A percentile compares a stretch with the other conserved stretches of the same genome.
These are phyloP conservation scores for Cichladusa arquata DNA, from an alignment of 2,113 vertebrate genomes.

Conservation along the genomic window DNA sequence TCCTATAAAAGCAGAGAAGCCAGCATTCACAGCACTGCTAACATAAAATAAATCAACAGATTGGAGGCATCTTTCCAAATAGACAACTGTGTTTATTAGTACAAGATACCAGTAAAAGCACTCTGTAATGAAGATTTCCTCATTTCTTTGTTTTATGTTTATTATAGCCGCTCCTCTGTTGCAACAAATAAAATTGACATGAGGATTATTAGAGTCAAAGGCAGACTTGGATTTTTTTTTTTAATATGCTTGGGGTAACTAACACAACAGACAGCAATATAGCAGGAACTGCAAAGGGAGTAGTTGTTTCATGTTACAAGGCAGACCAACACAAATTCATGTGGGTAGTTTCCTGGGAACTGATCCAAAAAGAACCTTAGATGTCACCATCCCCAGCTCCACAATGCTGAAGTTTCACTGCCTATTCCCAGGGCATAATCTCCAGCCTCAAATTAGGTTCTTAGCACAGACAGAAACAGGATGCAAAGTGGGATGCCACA, in stretches of 20 bases:
- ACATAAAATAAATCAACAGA: slow-evolving; percentile 12
- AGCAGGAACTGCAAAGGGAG: not conserved
- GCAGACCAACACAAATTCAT: not conserved
- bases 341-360: not conserved
- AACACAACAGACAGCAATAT: not conserved
- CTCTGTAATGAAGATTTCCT: slow-evolving; percentile 23
- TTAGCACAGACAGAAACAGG: not conserved
- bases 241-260: not conserved
- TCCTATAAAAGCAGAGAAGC: not conserved
- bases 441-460: not conserved
- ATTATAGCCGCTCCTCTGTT: not conserved
- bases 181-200: slow-evolving; percentile 31
- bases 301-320: not conserved
- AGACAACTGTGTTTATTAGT: slow-evolving; percentile 65
- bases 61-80: slow-evolving; percentile 37
- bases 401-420: not conserved
- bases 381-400: not conserved
- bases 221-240: not conserved
- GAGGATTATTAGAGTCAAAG: not conserved
- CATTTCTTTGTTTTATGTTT: slow-evolving; percentile 46
- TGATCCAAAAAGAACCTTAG: not conserved
- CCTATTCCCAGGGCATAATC: not conserved
- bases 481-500: not conserved
- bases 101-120: slow-evolving; percentile 33
- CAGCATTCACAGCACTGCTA: not conserved